Base-by-base conservation (phyloP, 2,113 vertebrate genomes). In the Nannobrachium achirus region DNA sequence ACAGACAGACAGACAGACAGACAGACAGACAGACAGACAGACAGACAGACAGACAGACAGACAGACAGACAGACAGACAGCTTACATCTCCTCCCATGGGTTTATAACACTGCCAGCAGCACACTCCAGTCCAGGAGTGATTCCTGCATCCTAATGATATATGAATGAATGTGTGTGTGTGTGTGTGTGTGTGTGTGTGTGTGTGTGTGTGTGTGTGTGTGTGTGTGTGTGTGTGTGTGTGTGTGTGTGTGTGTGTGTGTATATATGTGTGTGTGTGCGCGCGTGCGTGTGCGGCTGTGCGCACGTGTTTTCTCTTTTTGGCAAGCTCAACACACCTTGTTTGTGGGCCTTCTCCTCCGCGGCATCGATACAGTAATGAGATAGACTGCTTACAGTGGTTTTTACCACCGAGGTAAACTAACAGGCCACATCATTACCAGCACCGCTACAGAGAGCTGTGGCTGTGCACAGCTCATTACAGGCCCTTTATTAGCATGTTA, bases 391-490 rank as follows among this genome's bases (percentile, higher is more conserved):
- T 69, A 38, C 33, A 55, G 69, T 2, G 48, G 68, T 74, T 79
- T 33, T 61, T 60, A 20, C 44, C 52, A 13, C 40, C 40, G 49
- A 65, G 71, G 56, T 56, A 73, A n/a, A 69, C 14, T 3, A 76
- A 76, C 55, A 44, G 33, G 52, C 69, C 56, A 69, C 67, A 66
- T 86, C 71, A 80, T 83, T 81, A 82, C 45, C 25, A 33, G 25
- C 4, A 8, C 42, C 16, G 18, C 50, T 20, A 8, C 10, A 71
- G 33, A 71, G 33, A 14, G 69, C 33, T 20, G 69, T 39, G 62
- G 59, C 71, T 63, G n/a, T n/a, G 18, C 60, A 6, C 56, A 59
- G 70, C 75, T 86, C 78, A 80, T 80, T 77, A 81, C 58, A 48
- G 63, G n/a, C 51, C 15, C 25, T 73, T 65, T 56, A 13, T 60